Conservation (phyloP, 2,113 vertebrate species). For the Ammodramus savannarum region DNA sequence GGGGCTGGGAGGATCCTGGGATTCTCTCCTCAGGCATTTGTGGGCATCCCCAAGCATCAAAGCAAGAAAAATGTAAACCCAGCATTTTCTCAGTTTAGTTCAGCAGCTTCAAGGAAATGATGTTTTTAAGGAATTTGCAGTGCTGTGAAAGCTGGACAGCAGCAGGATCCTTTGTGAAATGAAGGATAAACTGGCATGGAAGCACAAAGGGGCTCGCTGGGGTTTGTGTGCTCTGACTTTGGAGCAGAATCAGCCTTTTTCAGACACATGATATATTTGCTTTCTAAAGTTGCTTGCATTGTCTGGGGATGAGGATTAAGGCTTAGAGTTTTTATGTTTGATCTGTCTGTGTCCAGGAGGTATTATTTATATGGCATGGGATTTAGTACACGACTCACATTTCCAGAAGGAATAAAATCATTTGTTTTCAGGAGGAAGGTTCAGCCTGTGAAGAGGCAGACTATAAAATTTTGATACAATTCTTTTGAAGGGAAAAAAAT, state of each 20-base stretch:
- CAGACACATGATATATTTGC: not conserved
- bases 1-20: not conserved
- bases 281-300: constrained; percentile 21
- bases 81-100: not conserved
- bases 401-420: constrained; percentile 26
- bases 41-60: not conserved
- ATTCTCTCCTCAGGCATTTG: fast-evolving
- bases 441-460: not conserved
- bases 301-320: constrained; percentile 54
- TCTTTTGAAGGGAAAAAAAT: not conserved
- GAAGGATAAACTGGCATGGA: not conserved
- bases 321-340: constrained; percentile 51
- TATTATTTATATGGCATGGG: constrained; percentile 35
- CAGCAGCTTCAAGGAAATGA: not conserved
- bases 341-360: constrained; percentile 56
- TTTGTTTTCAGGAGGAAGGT: constrained; percentile 16
- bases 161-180: not conserved
- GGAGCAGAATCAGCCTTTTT: not conserved
- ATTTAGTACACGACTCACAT: constrained; percentile 27
- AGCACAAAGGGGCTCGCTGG: fast-evolving
- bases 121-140: not conserved
- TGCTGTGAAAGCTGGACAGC: not conserved
- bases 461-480: not conserved
- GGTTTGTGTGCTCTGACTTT: not conserved
- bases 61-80: not conserved